A percentile compares a stretch with the other conserved stretches of the same genome.
phyloP scores from a whole-genome alignment of 2,113 vertebrate genomes.

The Stigmatopora argus region DNA sequence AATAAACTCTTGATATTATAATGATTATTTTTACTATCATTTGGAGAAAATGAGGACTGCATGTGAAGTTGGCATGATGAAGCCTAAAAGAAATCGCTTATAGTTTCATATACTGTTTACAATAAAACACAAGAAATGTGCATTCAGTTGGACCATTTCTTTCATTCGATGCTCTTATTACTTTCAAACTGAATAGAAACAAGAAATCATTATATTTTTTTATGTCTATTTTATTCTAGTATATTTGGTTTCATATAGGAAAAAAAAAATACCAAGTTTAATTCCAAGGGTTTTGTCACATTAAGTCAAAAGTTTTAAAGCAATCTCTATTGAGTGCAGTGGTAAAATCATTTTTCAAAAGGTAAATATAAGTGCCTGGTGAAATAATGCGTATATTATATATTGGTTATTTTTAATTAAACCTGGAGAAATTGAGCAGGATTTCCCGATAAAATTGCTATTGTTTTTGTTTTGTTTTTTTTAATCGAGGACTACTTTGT shows the following conservation, averaged over 20 bases:
- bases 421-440: not conserved
- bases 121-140: slow-evolving; percentile 69
- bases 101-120: slow-evolving; percentile 78
- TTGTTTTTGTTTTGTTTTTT: not conserved
- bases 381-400: not conserved
- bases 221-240: not conserved
- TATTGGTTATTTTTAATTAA: not conserved
- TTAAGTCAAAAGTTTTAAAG: too few species aligned
- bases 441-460: not conserved
- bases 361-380: too few species aligned
- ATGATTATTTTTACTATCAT: slow-evolving; percentile 58
- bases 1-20: slow-evolving; percentile 58
- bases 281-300: too few species aligned
- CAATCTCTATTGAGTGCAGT: too few species aligned
- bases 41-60: slow-evolving; percentile 68
- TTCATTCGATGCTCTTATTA: slow-evolving; percentile 36
- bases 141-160: slow-evolving; percentile 49
- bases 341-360: too few species aligned
- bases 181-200: too few species aligned
- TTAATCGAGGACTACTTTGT: not conserved
- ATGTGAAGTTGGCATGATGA: slow-evolving; percentile 73
- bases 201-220: slow-evolving; percentile 8
- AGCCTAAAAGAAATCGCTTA: slow-evolving; percentile 66
- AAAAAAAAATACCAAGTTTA: too few species aligned
- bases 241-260: not conserved